These are phyloP conservation scores for Parus major DNA, from an alignment of 2,113 vertebrate genomes.

Conservation along the genomic window DNA sequence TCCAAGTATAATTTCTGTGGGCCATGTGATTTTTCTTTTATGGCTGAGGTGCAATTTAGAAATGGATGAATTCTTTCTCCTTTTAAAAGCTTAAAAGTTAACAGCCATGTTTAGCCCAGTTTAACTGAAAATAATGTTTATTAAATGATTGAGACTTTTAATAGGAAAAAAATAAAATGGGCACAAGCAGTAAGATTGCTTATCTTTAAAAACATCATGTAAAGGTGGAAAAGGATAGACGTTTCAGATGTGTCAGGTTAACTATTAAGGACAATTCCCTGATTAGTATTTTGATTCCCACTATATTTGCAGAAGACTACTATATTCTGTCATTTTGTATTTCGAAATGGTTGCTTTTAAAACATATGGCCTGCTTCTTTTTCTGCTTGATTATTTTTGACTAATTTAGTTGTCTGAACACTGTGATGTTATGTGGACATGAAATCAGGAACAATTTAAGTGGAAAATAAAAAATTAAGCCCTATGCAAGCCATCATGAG, in stretches of 20 bases:
- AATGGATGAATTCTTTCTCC: neutral
- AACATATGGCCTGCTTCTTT: neutral
- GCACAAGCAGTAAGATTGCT: neutral
- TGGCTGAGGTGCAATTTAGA: neutral
- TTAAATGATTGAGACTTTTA: neutral
- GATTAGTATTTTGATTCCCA: neutral
- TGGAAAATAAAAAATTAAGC: constrained; percentile 36
- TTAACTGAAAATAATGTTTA: neutral
- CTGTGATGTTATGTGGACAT: neutral
- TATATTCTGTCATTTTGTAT: neutral
- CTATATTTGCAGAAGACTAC: neutral
- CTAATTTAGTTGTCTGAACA: neutral
- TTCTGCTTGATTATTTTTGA: neutral
- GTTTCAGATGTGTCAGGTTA: neutral
- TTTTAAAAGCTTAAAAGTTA: neutral
- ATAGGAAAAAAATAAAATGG: neutral
- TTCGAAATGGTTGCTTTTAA: neutral
- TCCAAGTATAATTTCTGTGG: neutral
- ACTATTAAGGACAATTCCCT: neutral
- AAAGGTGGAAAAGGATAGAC: neutral
- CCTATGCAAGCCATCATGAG: neutral
- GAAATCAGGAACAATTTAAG: neutral
- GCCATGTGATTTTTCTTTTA: neutral
- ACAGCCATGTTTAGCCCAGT: neutral
- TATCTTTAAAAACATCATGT: neutral